phyloP scores from a whole-genome alignment of 2,797 vertebrate species.

The Melanotaenia maccullochi region DNA sequence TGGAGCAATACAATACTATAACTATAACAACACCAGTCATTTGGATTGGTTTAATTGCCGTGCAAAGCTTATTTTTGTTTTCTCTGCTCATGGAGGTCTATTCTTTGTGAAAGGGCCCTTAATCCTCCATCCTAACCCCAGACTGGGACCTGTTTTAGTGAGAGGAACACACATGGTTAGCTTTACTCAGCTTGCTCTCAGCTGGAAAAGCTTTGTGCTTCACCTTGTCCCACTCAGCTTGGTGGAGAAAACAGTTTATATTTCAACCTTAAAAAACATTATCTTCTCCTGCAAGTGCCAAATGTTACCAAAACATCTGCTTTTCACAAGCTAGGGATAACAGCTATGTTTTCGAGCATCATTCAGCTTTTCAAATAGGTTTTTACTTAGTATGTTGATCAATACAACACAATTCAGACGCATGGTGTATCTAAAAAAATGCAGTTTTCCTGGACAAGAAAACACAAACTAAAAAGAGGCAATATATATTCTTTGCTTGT shows the following conservation, averaged over 20 bases:
- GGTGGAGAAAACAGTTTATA: background rate
- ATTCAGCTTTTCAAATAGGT: background rate
- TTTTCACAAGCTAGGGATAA: background rate
- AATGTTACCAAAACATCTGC: background rate
- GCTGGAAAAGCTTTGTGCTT: conserved; percentile 26
- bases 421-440: background rate
- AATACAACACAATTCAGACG: background rate
- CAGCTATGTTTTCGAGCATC: background rate
- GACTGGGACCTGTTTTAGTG: conserved; percentile 31
- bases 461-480: background rate
- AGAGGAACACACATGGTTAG: conserved; percentile 49
- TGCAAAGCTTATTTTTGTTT: conserved; percentile 32
- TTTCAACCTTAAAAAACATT: conserved; percentile 11
- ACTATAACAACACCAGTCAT: conserved; percentile 39
- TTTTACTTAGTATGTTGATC: background rate
- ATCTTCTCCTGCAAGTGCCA: conserved; percentile 8
- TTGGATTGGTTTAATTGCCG: conserved; percentile 49
- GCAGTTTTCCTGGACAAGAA: background rate
- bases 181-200: conserved; percentile 33
- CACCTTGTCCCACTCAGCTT: conserved; percentile 17
- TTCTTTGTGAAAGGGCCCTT: conserved; percentile 43
- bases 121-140: conserved; percentile 40
- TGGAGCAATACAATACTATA: conserved; percentile 14
- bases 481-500: conserved; percentile 2
- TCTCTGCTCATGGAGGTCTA: conserved; percentile 11